Conservation (phyloP, 92 coral and sea anemone species). For the Bergia puertoricense region DNA sequence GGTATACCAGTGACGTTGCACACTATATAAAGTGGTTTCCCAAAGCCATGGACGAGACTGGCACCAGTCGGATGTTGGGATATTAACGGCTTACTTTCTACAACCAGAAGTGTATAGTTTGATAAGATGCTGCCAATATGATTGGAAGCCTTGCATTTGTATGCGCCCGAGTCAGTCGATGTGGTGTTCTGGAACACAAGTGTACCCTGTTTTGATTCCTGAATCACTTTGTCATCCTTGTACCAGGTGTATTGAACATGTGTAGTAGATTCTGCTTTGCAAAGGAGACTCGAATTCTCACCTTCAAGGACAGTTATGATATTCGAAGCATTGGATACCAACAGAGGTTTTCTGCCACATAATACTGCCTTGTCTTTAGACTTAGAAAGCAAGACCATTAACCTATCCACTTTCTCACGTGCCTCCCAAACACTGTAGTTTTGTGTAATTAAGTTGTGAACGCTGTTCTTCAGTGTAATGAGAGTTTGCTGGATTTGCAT, state of each 20-base stretch:
- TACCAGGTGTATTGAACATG: conserved; percentile 58
- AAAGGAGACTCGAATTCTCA: conserved; percentile 28
- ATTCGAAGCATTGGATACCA: conserved; percentile 32
- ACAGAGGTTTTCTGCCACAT: conserved; percentile 60
- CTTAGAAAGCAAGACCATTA: conserved; percentile 35
- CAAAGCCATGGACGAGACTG: conserved; percentile 29
- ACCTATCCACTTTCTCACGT: conserved; percentile 5
- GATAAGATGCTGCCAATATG: conserved; percentile 56
- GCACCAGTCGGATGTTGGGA: conserved; percentile 52
- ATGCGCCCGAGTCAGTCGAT: conserved; percentile 53
- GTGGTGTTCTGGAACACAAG: conserved; percentile 38
- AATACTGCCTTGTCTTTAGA: conserved; percentile 54
- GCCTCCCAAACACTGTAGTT: conserved; percentile 44
- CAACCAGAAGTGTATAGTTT: conserved; percentile 58
- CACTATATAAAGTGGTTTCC: conserved; percentile 39
- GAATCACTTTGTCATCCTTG: conserved; percentile 43
- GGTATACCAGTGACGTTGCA: conserved; percentile 73
- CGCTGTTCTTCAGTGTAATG: conserved; percentile 18
- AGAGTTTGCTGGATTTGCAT: conserved; percentile 43
- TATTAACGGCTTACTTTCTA: conserved; percentile 57
- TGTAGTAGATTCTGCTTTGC: conserved; percentile 53
- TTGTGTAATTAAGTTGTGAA: conserved; percentile 37
- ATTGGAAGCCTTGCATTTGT: conserved; percentile 60
- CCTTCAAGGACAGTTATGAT: conserved; percentile 41
- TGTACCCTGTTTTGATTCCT: conserved; percentile 46